Evolutionary conservation across 1,140 invertebrate genomes (phyloP), one percentile per base, ranked within the genome.

Genomic region (Drosophila takahashii): DNA sequence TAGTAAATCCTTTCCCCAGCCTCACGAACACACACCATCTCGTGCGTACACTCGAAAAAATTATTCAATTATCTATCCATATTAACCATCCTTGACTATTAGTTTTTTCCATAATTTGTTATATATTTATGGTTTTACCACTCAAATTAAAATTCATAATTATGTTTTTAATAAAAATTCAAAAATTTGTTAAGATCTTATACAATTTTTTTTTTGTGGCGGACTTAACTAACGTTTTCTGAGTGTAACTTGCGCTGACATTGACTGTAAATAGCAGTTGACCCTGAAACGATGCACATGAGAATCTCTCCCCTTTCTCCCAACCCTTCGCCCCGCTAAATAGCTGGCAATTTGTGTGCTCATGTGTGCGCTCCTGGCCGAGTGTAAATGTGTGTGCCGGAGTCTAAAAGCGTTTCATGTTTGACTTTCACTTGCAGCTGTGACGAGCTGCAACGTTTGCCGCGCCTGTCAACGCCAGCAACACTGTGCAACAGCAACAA

Each of bases 381-480:
- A 62, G 37, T 74, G 44, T 15, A 15, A 29, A 39, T 66, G 34
- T 72, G 52, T 62, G 56, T 61, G 59, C 53, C 29, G 37, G 58
- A 60, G 57, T 50, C 74, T 77, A 53, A 70, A 61, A 77, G 62
- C 64, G 41, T 79, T 83, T 72, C 76, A 73, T 87, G 71, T 87
- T 87, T 83, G 83, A 87, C 83, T 87, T 87, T 87, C 84, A 87
- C 84, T 87, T 77, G 84, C 84, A 87, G 76, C 76, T 86, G 74
- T 81, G 83, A 81, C 72, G 78, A 67, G 78, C 57, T 66, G 54
- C 74, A 70, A 39, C 62, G 41, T 16, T 66, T 16, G 62, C 42
- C 66, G 78, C 73, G 61, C 61, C 78, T 86, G 74, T 77, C 74
- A 86, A 39, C 77, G 73, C 53, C 77, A 84, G 58, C 64, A 58